Percentiles rank a stretch among this genome's conserved stretches.
These are phyloP conservation scores for Oscheius onirici DNA, from an alignment of 2,888 invertebrate species.

Conservation along the genomic window DNA sequence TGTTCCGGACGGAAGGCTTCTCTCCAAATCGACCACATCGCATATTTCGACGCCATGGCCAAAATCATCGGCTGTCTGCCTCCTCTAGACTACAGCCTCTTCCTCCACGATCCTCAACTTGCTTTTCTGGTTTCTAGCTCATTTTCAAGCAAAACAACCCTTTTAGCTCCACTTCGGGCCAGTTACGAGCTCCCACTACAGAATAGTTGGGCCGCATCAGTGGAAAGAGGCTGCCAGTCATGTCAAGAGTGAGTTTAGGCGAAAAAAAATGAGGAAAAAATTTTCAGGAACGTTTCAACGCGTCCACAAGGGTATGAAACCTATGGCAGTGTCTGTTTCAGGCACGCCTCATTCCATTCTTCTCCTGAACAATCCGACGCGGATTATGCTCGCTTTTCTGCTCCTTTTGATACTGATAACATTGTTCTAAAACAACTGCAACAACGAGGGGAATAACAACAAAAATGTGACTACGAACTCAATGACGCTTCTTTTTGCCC, in stretches of 20 bases:
- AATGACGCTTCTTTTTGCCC: background rate
- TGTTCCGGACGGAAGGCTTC: slow-evolving; percentile 31
- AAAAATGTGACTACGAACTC: slow-evolving; percentile 8
- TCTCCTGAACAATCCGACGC: slow-evolving; percentile 20
- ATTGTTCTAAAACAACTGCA: slow-evolving; percentile 13
- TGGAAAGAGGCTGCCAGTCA: slow-evolving; percentile 59
- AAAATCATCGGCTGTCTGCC: slow-evolving; percentile 46
- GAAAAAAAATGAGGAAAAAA: background rate
- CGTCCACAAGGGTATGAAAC: slow-evolving; percentile 30
- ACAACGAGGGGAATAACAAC: slow-evolving; percentile 21
- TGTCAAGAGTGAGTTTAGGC: slow-evolving; percentile 36
- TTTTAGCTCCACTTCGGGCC: slow-evolving; percentile 51
- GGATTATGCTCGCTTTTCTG: background rate
- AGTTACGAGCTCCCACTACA: slow-evolving; percentile 54
- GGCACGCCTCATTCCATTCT: slow-evolving; percentile 6
- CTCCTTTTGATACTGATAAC: background rate
- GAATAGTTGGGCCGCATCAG: slow-evolving; percentile 55
- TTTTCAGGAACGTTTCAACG: slow-evolving; percentile 30
- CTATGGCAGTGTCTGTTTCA: background rate
- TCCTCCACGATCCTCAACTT: slow-evolving; percentile 38
- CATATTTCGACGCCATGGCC: slow-evolving; percentile 50
- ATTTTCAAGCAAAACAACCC: too few relatives aligned
- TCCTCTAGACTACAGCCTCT: slow-evolving; percentile 14
- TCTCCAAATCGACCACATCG: slow-evolving; percentile 51
- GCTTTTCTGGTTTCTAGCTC: slow-evolving; percentile 26